Evolutionary conservation across 2,113 vertebrate species (phyloP), one percentile per base, ranked within the genome.

Genomic region (Neogale vison): DNA sequence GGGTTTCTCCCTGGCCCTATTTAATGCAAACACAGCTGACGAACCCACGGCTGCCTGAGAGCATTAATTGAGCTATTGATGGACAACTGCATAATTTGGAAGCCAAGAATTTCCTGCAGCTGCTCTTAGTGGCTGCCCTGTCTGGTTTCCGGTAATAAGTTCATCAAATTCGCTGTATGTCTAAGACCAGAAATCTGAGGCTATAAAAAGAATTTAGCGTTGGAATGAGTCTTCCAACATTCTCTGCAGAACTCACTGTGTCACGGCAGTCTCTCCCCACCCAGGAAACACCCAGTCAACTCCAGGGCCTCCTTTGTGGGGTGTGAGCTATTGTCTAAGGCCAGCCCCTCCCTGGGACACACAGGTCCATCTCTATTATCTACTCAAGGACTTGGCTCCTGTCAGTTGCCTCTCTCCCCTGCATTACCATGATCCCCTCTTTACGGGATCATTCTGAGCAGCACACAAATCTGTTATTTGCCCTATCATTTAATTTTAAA

Each of bases 121-220:
- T 91, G 82, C 87, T 72, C 15, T 93, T 61, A 91, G 93, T 20
- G 63, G 36, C 57, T 85, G 45, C 82, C 71, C 82, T 82, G 50
- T 93, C 93, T 95, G 81, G 61, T 74, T 93, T 94, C 93, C 31
- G 50, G 63, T 88, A 83, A 96, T 90, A 85, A 81, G 71, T 93
- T 79, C 90, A 86, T 95, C 82, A 69, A 79, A 85, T 72, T 96
- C 36, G 6, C 24, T 93, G 39, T 52, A 34, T 17, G 36, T 79
- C 67, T 76, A 82, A 61, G 47, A 61, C 24, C 83, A 89, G 79
- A 96, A 85, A 86, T 86, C 65, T 42, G 91, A 79, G 83, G 34
- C 86, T n/a, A 84, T 74, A 61, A 92, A 88, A 93, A 81, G 52
- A 85, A 79, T 18, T 65, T 77, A 61, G 61, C 7, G 0, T 39